phyloP scores from a whole-genome alignment of 2,888 invertebrate species.

The Pyrgus malvae region DNA sequence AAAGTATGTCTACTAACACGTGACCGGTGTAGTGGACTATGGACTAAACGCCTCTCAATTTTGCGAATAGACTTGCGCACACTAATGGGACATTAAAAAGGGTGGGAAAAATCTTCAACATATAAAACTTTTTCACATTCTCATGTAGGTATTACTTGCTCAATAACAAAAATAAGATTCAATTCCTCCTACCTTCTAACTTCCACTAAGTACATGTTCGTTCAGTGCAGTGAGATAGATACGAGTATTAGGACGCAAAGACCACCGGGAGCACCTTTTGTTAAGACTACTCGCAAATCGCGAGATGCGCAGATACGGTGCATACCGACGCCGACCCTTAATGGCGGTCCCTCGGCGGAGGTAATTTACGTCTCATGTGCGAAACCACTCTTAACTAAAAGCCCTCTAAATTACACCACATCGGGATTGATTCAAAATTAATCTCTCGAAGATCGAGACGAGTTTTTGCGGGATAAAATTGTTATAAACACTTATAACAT shows the following conservation, averaged over 20 bases:
- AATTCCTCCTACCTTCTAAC: not conserved
- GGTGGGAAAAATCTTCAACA: too few relatives aligned
- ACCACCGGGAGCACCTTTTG: conserved; percentile 77
- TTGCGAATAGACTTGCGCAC: too few relatives aligned
- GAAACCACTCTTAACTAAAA: conserved; percentile 78
- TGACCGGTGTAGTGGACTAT: too few relatives aligned
- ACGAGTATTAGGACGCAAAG: conserved; percentile 49
- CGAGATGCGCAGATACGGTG: conserved; percentile 74
- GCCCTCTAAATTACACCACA: conserved; percentile 75
- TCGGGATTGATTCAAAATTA: conserved; percentile 74
- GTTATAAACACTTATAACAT: conserved; percentile 18
- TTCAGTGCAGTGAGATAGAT: conserved; percentile 57
- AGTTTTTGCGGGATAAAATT: conserved; percentile 23
- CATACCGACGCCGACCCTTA: conserved; percentile 71
- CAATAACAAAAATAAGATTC: too few relatives aligned
- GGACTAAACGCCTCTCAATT: too few relatives aligned
- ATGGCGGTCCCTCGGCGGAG: conserved; percentile 69
- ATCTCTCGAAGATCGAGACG: conserved; percentile 55
- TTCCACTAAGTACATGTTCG: too few relatives aligned
- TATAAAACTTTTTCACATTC: too few relatives aligned
- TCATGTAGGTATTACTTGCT: too few relatives aligned
- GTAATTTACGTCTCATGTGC: conserved; percentile 80
- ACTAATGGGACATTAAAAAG: too few relatives aligned
- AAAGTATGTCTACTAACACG: too few relatives aligned
- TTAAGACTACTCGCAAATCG: conserved; percentile 73